phyloP scores from a whole-genome alignment of 1,140 invertebrate genomes.

The Triops cancriformis region DNA sequence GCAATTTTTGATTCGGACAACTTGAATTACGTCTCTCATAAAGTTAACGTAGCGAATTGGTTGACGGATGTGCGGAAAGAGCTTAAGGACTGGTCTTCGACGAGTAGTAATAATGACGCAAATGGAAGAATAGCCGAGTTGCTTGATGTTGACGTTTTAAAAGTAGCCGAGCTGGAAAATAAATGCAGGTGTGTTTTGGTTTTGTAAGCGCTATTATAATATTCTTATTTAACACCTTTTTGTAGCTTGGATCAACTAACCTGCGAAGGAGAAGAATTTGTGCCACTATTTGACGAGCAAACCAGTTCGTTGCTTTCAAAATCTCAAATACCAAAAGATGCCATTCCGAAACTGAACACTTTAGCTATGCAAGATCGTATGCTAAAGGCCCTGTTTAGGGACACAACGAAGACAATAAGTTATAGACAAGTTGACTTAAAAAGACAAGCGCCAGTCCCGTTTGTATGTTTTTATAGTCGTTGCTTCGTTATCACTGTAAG shows the following conservation, averaged over 20 bases:
- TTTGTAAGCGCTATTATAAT: no score
- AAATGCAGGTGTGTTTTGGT: background rate
- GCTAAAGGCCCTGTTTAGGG: background rate
- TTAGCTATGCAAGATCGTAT: background rate
- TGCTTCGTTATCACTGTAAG: background rate
- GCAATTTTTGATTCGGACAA: background rate
- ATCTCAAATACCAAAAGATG: background rate
- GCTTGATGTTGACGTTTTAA: background rate
- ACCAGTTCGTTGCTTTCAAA: background rate
- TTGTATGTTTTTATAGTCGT: background rate
- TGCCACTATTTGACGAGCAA: background rate
- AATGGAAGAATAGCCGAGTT: background rate
- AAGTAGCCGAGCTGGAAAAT: background rate
- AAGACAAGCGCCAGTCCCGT: background rate
- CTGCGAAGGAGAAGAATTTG: background rate
- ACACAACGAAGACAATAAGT: background rate
- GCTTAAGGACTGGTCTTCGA: background rate
- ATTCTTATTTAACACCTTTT: background rate
- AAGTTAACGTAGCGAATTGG: background rate
- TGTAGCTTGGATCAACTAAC: background rate
- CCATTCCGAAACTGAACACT: background rate
- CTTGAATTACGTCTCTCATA: slow-evolving; percentile 7
- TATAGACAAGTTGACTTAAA: background rate
- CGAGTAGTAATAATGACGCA: background rate
- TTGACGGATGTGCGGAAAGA: background rate